Base-by-base conservation (phyloP, 1,140 invertebrate genomes). In the Fopius arisanus region DNA sequence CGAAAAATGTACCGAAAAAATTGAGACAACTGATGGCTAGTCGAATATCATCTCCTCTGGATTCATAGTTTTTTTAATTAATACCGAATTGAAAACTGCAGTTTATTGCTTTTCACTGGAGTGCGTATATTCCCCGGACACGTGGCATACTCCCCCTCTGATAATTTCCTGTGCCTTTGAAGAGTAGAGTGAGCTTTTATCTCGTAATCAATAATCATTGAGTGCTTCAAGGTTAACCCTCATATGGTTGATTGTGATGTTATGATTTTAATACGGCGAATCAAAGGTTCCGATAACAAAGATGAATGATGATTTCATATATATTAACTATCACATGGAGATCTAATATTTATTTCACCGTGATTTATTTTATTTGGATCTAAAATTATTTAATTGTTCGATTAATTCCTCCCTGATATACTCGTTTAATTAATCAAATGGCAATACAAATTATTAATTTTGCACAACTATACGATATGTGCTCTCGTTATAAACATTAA, bases 91-190 rank as follows among this genome's bases (percentile, higher is more conserved):
- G 23, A 28, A 59, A 59, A 54, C 48, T 23, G 26, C 29, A 82
- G 77, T 83, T 86, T 85, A 86, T 87, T 85, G 83, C 84, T 82
- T 88, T 84, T 83, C 82, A 80, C 80, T 82, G 76, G 54, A 71
- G 21, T 28, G 54, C 19, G 23, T 59, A 59, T 14, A 59, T 73
- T n/a, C n/a, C n/a, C 78, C 78, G 71, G 77, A 80, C 86, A 86
- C 85, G 86, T 87, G 86, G 71, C 84, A 71, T 68, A 65, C 72
- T 73, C 66, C 77, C 78, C 19, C 63, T 71, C 41, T 48, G 26
- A 69, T 28, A 59, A 59, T 59, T 59, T 59, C 54, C 23, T 59
- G 19, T 59, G 54, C 54, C 23, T 59, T 59, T 59, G 54, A 59
- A 28, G 54, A 21, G 14, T 23, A 26, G 21, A 14, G 19, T 59